Evolutionary conservation across 2,113 vertebrate species (phyloP).

Genomic region (Casuarius casuarius): DNA sequence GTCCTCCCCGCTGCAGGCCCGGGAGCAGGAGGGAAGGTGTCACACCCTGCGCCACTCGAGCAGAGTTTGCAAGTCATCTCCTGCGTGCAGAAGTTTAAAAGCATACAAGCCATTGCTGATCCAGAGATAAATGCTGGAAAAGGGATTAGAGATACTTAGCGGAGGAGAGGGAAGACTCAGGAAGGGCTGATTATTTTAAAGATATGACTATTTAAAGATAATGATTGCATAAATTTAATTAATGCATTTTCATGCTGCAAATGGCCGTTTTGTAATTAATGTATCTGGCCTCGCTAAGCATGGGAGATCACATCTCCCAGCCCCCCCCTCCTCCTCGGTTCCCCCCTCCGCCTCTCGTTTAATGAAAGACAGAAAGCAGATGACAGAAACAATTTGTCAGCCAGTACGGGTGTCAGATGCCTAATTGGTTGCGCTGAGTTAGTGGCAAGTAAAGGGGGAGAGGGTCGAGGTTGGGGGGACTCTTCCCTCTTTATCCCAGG

Average conservation of each 20-base stretch:
- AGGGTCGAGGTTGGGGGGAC: slow-evolving; percentile 10
- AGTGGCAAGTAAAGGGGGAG: slow-evolving; percentile 86
- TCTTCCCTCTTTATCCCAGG: not conserved
- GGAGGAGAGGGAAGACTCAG: slow-evolving; percentile 63
- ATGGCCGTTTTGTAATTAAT: slow-evolving; percentile 90
- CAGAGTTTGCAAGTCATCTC: not conserved
- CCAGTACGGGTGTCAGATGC: slow-evolving; percentile 87
- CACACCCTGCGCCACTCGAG: not conserved
- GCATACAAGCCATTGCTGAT: slow-evolving; percentile 42
- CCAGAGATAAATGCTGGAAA: slow-evolving; percentile 61
- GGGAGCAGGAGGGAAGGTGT: not conserved
- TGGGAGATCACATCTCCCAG: slow-evolving; percentile 80
- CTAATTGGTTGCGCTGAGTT: slow-evolving; percentile 92
- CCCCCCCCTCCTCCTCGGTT: not conserved
- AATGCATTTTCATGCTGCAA: slow-evolving; percentile 97
- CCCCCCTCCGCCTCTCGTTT: slow-evolving; percentile 63
- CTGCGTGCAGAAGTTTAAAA: not conserved
- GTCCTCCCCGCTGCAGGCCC: not conserved
- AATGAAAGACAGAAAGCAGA: slow-evolving; percentile 95
- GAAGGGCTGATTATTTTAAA: slow-evolving; percentile 86
- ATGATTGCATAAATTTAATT: slow-evolving; percentile 99
- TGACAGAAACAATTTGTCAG: slow-evolving; percentile 91
- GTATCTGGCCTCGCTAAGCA: slow-evolving; percentile 85
- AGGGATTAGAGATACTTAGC: slow-evolving; percentile 74
- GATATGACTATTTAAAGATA: slow-evolving; percentile 99